Base-by-base conservation (phyloP, 2,113 vertebrate genomes). In the Spilogale gracilis region DNA sequence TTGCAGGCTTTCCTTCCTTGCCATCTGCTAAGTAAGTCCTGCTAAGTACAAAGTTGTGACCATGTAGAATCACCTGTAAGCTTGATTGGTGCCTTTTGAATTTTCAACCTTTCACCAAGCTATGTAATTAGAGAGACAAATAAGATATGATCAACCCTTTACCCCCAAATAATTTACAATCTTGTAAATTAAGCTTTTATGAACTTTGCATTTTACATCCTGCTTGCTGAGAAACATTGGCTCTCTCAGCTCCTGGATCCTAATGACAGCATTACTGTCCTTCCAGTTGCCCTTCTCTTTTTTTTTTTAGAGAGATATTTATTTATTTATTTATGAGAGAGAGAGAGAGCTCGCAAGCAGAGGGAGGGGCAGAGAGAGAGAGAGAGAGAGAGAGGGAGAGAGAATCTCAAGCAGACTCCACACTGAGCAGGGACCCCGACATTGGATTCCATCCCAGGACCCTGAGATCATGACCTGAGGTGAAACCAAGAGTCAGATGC, bases 1-100 rank as follows among this genome's bases (percentile, higher is more conserved):
- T 97, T 91, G 89, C 73, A 93, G 82, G 81, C 71, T 87, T 86
- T 92, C 23, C 71, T 95, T 91, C 11, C 38, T 69, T 94, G 61
- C 80, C 5, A 82, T 38, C 63, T 93, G 14, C 50, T 61, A 97
- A 93, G 71, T 85, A 88, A 95, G 43, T 89, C n/a, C 14, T 96
- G 32, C 60, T 67, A 95, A 93, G 48, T 30, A 52, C 43, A 97
- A 95, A 89, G 18, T 27, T 76, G 12, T 52, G 17, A 23, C 18
- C 13, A 58, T 16, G 3, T 90, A 38, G 16, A 8, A 86, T 65
- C n/a, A 78, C 63, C 83, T 86, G 6, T 89, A 87, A 82, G 48
- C 50, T 95, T 73, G 14, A 50, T 38, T 89, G 5, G 13, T 50
- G 4, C 67, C 58, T 32, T 93, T 48, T 81, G 52, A 85, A 89